Evolutionary conservation across 2,888 invertebrate species (phyloP).

Genomic region (Lepidocyrtinus sp.): DNA sequence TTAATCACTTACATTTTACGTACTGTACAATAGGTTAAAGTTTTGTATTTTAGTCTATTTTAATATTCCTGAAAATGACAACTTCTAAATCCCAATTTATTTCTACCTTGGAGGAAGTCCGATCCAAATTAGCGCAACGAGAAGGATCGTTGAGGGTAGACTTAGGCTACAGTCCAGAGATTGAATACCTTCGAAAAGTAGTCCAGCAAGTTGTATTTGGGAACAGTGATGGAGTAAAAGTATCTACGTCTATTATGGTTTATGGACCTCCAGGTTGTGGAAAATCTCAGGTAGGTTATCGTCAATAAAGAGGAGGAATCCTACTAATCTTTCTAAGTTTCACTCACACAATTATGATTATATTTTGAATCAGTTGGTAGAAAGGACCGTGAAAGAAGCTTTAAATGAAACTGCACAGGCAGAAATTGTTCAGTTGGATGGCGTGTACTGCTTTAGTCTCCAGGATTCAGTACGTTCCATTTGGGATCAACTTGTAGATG

Average conservation of each 20-base stretch:
- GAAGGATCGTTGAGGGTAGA: no score
- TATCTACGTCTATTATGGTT: slow-evolving; percentile 56
- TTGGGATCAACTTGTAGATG: slow-evolving; percentile 33
- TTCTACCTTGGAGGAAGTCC: no score
- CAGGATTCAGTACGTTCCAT: slow-evolving; percentile 60
- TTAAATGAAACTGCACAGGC: no score
- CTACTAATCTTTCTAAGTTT: no score
- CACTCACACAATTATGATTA: slow-evolving; percentile 7
- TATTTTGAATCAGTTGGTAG: slow-evolving; percentile 62
- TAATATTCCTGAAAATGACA: no score
- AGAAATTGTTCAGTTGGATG: slow-evolving; percentile 62
- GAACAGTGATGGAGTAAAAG: slow-evolving; percentile 45
- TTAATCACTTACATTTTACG: no score
- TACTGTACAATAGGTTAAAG: no score
- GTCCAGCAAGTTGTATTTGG: slow-evolving; percentile 46
- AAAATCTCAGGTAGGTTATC: slow-evolving; percentile 47
- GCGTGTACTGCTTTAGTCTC: slow-evolving; percentile 59
- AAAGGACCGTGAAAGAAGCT: slow-evolving; percentile 35
- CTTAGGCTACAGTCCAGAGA: slow-evolving; percentile 42
- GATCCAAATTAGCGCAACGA: neutral
- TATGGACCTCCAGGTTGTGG: slow-evolving; percentile 61
- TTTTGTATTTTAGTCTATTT: no score
- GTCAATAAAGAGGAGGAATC: neutral
- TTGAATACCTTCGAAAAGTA: slow-evolving; percentile 41
- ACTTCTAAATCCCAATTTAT: no score